Evolutionary conservation across 2,888 invertebrate species (phyloP), one percentile per base, ranked within the genome.

Genomic region (Caenorhabditis macrosperma): DNA sequence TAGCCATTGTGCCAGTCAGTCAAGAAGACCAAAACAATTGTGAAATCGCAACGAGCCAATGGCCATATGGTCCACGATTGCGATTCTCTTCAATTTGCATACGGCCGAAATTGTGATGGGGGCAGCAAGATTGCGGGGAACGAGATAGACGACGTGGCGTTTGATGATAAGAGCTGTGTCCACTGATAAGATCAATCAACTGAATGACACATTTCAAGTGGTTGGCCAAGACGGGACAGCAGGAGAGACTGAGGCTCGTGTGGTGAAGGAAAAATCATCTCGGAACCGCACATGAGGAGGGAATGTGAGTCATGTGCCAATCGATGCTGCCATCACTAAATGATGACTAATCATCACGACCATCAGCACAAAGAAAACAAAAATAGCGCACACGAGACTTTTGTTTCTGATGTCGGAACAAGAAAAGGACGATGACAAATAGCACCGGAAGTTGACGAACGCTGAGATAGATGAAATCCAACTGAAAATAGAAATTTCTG

Each of bases 1-100:
- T 74, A 22, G 74, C 59, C 74, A 72, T 72, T 72, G 71, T 60
- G 54, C 33, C 44, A 38, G 61, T 52, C 59, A 35, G 24, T 48
- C 54, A 41, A 2, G n/a, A n/a, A n/a, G 22, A 44, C 33, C 75
- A 66, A 60, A 75, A 68, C 68, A 68, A 67, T 68, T 68, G 67
- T 28, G 52, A 38, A 61, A 38, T 60, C 41, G 35, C 41, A 41
- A 12, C 41, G 44, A 20, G 48, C 38, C 12, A 33, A 38, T 35
- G 57, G 44, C 28, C 67, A 68, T 76, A 76, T 76, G 76, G 76
- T 38, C 50, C 30, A 35, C 1, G 35, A 55, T 22, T 48, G 33
- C 41, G 41, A 1, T 15, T 26, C 26, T 15, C 17, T 24, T 30
- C 30, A 54, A 44, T 44, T 44, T 44, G 44, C 44, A 44, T 44